Evolutionary conservation across 2,888 invertebrate species (phyloP).

Genomic region (Cinara cedri): DNA sequence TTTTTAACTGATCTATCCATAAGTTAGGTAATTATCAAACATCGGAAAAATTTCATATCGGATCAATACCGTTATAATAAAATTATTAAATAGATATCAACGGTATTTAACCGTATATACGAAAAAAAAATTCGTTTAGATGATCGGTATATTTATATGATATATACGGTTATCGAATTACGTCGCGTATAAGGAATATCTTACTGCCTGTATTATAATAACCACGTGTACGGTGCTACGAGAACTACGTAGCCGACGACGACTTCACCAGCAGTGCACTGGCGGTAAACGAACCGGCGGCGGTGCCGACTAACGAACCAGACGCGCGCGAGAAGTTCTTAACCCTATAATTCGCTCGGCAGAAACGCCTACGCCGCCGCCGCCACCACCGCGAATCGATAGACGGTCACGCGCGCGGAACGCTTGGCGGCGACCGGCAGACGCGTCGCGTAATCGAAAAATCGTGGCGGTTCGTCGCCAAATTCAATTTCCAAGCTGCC

Average conservation of each 20-base stretch:
- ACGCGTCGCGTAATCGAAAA: conserved; percentile 51
- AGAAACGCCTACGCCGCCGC: conserved; percentile 44
- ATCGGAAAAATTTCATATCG: no score
- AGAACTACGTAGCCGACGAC: not conserved
- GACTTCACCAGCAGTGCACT: not conserved
- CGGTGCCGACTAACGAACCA: conserved; percentile 30
- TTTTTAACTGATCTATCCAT: no score
- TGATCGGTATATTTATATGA: no score
- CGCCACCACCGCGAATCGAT: conserved; percentile 37
- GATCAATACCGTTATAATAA: no score
- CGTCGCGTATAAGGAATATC: no score
- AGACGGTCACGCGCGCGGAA: conserved; percentile 16
- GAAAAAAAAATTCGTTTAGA: no score
- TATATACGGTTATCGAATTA: no score
- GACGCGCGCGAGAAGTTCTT: conserved; percentile 42
- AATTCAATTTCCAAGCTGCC: conserved; percentile 46
- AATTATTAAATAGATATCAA: no score
- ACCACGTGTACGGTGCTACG: no score
- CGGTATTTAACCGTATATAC: no score
- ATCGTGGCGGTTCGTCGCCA: conserved; percentile 34
- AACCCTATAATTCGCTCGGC: conserved; percentile 35
- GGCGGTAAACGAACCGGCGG: conserved; percentile 27
- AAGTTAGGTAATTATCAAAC: no score
- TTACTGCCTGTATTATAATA: no score
- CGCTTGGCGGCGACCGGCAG: conserved; percentile 19